A percentile compares a stretch with the other conserved stretches of the same genome.
These are phyloP conservation scores for Ctenomys sociabilis DNA, from an alignment of 2,113 vertebrate genomes.

Conservation along the genomic window DNA sequence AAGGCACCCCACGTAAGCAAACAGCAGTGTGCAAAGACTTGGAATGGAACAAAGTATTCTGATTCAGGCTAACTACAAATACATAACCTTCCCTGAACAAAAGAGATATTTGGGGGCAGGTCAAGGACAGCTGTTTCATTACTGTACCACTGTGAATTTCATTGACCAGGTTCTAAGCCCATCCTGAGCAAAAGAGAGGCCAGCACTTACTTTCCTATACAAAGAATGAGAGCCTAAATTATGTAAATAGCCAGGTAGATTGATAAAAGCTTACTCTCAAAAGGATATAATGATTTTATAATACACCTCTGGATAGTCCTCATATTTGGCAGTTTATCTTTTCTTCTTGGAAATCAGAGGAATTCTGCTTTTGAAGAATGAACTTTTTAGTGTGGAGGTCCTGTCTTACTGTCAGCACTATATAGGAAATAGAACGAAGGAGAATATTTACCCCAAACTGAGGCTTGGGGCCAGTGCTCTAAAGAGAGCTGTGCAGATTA, in stretches of 20 bases:
- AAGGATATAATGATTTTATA: neutral
- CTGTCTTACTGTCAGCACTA: neutral
- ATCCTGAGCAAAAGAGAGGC: neutral
- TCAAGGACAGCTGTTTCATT: neutral
- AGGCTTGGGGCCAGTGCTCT: neutral
- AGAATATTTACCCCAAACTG: neutral
- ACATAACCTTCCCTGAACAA: neutral
- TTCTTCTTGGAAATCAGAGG: slow-evolving; percentile 37
- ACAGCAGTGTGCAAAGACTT: neutral
- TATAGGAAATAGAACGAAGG: neutral
- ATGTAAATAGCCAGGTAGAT: neutral
- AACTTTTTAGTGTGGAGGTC: neutral
- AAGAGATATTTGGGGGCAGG: neutral
- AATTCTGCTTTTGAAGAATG: slow-evolving; percentile 1
- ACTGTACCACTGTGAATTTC: neutral
- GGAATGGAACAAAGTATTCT: neutral
- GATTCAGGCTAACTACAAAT: neutral
- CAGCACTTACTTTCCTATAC: neutral
- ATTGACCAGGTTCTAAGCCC: neutral
- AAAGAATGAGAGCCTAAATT: neutral
- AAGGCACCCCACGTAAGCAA: neutral
- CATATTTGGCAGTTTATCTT: slow-evolving; percentile 31
- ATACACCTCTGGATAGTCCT: neutral
- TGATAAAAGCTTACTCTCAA: neutral
- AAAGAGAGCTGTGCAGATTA: neutral